These are phyloP conservation scores for Macroteleia sp. DNA, from an alignment of 2,888 invertebrate genomes.

Conservation along the genomic window DNA sequence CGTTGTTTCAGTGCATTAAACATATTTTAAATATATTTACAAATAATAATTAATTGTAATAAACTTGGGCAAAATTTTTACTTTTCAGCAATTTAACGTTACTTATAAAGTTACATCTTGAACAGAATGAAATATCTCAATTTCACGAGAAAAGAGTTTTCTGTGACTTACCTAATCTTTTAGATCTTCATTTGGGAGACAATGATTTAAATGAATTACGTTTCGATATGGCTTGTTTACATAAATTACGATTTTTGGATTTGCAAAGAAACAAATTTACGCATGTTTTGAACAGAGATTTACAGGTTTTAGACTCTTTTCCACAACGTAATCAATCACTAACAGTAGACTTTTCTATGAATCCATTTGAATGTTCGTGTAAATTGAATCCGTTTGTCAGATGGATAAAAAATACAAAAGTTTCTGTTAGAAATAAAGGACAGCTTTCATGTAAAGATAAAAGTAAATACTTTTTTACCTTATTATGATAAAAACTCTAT, in stretches of 20 bases:
- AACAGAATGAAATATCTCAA: constrained; percentile 89
- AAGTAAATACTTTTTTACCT: constrained; percentile 70
- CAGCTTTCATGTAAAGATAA: constrained; percentile 85
- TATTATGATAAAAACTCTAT: too few relatives aligned
- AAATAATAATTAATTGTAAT: too few relatives aligned
- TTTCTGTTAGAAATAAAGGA: constrained; percentile 86
- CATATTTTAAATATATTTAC: too few relatives aligned
- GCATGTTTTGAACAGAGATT: constrained; percentile 84
- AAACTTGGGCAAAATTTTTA: too few relatives aligned
- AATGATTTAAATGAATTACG: constrained; percentile 87
- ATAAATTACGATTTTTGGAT: constrained; percentile 88
- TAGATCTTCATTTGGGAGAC: constrained; percentile 89
- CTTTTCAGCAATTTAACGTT: constrained; percentile 87
- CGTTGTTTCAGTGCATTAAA: too few relatives aligned
- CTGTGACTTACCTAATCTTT: constrained; percentile 88
- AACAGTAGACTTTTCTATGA: constrained; percentile 87
- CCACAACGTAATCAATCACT: constrained; percentile 85
- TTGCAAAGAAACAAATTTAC: constrained; percentile 88
- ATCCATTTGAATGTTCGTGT: constrained; percentile 89
- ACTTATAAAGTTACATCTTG: constrained; percentile 89
- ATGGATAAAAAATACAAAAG: constrained; percentile 88
- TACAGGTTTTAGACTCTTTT: constrained; percentile 86
- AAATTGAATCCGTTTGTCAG: constrained; percentile 86
- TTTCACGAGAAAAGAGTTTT: constrained; percentile 88
- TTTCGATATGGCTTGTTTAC: constrained; percentile 88